phyloP scores from a whole-genome alignment of 1,140 invertebrate species.

The Papilio aristodemus region DNA sequence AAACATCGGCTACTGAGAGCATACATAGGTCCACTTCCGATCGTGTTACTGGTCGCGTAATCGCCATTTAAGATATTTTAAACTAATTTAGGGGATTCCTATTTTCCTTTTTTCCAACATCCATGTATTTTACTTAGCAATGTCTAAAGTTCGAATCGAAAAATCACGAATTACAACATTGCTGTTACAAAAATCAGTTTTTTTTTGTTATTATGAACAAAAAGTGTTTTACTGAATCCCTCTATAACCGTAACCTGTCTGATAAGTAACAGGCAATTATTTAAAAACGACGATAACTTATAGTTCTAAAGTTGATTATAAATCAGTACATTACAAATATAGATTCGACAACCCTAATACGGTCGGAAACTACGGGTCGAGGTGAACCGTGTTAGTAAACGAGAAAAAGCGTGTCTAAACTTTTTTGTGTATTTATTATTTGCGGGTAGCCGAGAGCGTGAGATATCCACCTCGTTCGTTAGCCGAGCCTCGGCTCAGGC shows the following conservation, averaged over 20 bases:
- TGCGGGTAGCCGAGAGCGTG: slow-evolving; percentile 15
- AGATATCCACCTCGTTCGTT: slow-evolving; percentile 9
- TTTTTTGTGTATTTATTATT: slow-evolving; percentile 17
- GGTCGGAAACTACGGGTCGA: slow-evolving; percentile 25
- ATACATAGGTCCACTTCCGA: slow-evolving; percentile 11
- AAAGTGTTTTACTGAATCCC: slow-evolving; percentile 1
- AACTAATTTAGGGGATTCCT: too few relatives aligned
- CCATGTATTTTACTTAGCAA: too few relatives aligned
- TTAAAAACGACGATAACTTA: not conserved
- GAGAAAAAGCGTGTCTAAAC: slow-evolving; percentile 33
- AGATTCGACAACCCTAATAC: slow-evolving; percentile 28
- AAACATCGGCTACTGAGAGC: too few relatives aligned
- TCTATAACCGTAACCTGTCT: not conserved
- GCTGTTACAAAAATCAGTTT: too few relatives aligned
- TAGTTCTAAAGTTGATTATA: not conserved
- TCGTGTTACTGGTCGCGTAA: not conserved
- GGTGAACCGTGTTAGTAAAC: slow-evolving; percentile 30
- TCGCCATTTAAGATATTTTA: not conserved
- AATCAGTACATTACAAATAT: not conserved
- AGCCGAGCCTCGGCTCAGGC: not conserved
- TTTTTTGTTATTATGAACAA: too few relatives aligned
- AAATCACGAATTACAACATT: too few relatives aligned
- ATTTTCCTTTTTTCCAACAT: too few relatives aligned
- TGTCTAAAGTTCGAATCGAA: too few relatives aligned
- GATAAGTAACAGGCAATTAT: not conserved